A percentile compares a stretch with the other conserved stretches of the same genome.
phyloP scores from a whole-genome alignment of 2,888 invertebrate genomes.

The Leptinotarsa peninsularis region DNA sequence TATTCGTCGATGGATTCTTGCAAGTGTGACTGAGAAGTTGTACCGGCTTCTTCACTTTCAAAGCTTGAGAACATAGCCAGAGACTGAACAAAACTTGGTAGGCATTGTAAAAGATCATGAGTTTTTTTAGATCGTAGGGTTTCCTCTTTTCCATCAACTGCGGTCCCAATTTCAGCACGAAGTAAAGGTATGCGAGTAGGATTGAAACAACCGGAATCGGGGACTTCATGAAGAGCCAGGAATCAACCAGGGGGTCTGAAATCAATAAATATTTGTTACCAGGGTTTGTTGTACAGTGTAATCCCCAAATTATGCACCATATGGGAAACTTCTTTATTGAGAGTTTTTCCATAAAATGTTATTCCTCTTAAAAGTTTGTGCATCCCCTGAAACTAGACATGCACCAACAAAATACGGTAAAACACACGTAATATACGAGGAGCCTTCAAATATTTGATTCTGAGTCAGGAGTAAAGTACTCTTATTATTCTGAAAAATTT shows the following conservation, averaged over 20 bases:
- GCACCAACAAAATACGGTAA: too few species aligned
- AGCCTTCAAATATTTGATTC: too few species aligned
- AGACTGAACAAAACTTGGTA: constrained; percentile 88
- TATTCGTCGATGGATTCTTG: constrained; percentile 54
- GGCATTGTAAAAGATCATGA: constrained; percentile 86
- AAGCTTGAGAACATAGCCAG: constrained; percentile 71
- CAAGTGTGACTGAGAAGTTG: constrained; percentile 55
- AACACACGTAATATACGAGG: too few species aligned
- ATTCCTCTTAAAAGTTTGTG: too few species aligned
- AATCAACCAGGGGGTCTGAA: constrained; percentile 80
- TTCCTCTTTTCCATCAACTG: constrained; percentile 80
- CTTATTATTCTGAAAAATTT: too few species aligned
- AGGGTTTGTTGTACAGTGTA: not conserved
- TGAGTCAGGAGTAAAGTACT: too few species aligned
- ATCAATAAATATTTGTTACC: constrained; percentile 42
- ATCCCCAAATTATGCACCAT: too few species aligned
- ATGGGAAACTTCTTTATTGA: too few species aligned
- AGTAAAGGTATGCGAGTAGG: constrained; percentile 75
- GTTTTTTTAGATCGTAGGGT: constrained; percentile 78
- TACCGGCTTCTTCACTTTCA: constrained; percentile 61
- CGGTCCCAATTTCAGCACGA: constrained; percentile 82
- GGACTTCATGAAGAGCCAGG: constrained; percentile 83
- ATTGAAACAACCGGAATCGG: constrained; percentile 78
- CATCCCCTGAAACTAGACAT: too few species aligned
- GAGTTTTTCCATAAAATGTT: too few species aligned